Conservation (phyloP, 2,113 vertebrate genomes). For the Epinephelus lanceolatus region DNA sequence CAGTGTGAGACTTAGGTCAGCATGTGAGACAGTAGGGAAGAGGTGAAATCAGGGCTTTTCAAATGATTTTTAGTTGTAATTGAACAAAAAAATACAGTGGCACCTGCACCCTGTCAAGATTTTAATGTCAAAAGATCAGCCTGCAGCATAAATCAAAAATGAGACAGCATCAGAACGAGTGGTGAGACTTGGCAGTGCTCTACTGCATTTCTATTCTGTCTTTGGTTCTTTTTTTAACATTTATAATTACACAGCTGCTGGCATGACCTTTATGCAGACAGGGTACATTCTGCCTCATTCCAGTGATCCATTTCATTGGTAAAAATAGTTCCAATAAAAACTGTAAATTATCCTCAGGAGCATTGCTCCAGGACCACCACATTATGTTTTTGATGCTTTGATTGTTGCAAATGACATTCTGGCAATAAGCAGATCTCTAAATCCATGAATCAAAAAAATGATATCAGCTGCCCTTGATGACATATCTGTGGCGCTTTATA, state of each 20-base stretch:
- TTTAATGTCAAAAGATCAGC: conserved; percentile 25
- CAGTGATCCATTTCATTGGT: neutral
- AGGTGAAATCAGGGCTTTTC: conserved; percentile 17
- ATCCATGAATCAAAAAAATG: neutral
- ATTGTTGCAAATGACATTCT: neutral
- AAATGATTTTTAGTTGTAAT: conserved; percentile 23
- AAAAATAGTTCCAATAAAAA: neutral
- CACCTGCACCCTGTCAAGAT: neutral
- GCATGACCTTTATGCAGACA: conserved; percentile 4
- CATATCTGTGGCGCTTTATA: neutral
- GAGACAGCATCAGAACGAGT: neutral
- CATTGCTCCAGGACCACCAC: neutral
- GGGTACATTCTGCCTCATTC: neutral
- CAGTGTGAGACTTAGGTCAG: conserved; percentile 36
- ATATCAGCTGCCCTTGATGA: neutral
- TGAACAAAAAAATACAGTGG: conserved; percentile 38
- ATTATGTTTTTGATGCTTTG: neutral
- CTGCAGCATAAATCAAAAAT: conserved; percentile 15
- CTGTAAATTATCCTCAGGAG: neutral
- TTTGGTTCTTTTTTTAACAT: neutral
- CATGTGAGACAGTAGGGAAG: neutral
- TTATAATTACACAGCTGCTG: conserved; percentile 4
- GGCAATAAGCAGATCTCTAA: neutral
- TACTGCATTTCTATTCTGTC: neutral
- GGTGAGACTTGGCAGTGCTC: conserved; percentile 9